phyloP scores from a whole-genome alignment of 2,113 vertebrate species.

The Orycteropus afer region DNA sequence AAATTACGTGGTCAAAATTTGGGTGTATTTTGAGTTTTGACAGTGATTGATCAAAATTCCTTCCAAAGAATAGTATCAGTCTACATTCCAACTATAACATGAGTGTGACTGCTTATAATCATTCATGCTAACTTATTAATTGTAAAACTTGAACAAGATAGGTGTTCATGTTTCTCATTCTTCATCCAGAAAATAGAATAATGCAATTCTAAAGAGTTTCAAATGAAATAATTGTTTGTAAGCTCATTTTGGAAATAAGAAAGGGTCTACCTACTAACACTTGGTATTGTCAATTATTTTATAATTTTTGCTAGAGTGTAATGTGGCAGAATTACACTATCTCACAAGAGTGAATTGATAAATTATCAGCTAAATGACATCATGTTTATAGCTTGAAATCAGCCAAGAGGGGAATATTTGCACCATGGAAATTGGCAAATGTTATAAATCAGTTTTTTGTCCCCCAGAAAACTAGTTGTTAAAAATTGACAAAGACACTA shows the following conservation, averaged over 20 bases:
- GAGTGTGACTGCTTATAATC: neutral
- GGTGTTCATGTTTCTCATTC: neutral
- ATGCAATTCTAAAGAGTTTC: neutral
- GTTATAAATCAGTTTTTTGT: too few species aligned
- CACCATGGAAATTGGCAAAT: too few species aligned
- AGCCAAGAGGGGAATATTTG: too few species aligned
- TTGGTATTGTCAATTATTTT: neutral
- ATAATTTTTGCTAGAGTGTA: neutral
- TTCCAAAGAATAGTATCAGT: neutral
- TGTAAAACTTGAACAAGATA: neutral
- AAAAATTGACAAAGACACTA: too few species aligned
- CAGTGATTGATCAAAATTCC: neutral
- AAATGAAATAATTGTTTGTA: neutral
- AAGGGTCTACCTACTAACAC: neutral
- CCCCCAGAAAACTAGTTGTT: too few species aligned
- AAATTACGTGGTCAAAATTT: neutral
- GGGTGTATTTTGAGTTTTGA: neutral
- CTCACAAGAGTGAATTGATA: neutral
- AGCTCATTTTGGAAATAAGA: neutral
- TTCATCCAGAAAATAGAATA: neutral
- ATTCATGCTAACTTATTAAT: neutral
- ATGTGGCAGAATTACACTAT: neutral
- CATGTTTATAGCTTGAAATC: neutral
- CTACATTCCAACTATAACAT: neutral
- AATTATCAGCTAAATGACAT: neutral